A percentile compares a stretch with the other conserved stretches of the same genome.
Conservation (phyloP, 2,113 vertebrate species). For the Bubalus kerabau region DNA sequence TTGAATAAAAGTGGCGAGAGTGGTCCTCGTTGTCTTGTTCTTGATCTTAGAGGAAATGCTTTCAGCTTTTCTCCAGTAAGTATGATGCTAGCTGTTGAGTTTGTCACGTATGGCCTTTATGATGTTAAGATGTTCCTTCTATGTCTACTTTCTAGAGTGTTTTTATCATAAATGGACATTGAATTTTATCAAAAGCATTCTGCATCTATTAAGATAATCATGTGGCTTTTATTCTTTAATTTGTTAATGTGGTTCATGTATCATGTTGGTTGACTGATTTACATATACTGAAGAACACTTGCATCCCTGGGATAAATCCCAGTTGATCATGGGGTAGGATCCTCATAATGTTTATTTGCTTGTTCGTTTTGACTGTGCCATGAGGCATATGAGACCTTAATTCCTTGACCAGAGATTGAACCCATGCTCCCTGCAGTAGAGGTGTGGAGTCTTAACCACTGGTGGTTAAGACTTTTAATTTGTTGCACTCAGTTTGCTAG, state of each 20-base stretch:
- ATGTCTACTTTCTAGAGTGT: neutral
- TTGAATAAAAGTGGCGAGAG: neutral
- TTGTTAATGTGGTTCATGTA: neutral
- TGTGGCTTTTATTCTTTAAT: neutral
- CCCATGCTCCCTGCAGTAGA: neutral
- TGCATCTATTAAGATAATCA: neutral
- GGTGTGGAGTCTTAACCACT: neutral
- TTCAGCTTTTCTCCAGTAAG: neutral
- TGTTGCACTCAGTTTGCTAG: neutral
- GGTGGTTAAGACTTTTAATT: neutral
- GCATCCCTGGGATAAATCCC: neutral
- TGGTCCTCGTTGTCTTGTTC: neutral
- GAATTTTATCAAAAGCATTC: neutral
- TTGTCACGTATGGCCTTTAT: neutral
- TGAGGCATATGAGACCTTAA: neutral
- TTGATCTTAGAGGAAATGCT: neutral
- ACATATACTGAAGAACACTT: neutral
- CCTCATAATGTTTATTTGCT: neutral
- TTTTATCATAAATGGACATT: neutral
- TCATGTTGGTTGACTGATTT: neutral
- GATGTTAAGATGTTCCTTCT: neutral
- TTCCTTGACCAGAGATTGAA: neutral
- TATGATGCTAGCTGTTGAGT: neutral
- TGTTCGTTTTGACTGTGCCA: neutral
- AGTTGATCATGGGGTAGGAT: neutral